Evolutionary conservation across 2,888 invertebrate genomes (phyloP), one percentile per base, ranked within the genome.

Genomic region (Phorcus lineatus): DNA sequence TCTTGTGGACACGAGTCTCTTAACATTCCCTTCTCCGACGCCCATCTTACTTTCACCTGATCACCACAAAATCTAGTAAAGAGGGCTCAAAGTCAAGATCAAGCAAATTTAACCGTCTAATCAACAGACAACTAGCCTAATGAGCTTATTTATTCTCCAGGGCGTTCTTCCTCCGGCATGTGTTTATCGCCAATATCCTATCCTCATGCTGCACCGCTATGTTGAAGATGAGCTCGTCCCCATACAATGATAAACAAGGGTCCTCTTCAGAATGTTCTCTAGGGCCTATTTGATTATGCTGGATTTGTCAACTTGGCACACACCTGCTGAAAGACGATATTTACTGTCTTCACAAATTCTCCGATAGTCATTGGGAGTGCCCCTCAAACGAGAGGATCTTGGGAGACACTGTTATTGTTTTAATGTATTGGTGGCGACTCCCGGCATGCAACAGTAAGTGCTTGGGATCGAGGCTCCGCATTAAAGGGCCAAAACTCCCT

Each of bases 151-250:
- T 47, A 74, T 54, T 53, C 24, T 53, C 19, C 47, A 52, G 47
- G 52, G 28, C 66, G 53, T 67, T 31, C 24, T 57, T 53, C 47
- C 66, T 53, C 67, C 47, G 22, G 6, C 16, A 4, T 70, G 11
- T 36, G 70, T 70, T 70, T 22, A 70, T 70, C 70, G 70, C 70
- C 70, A 70, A 70, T 70, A 70, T 70, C 70, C 70, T 70, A 70
- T 70, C 36, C 36, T 70, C 36, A 70, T 70, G 70, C 70, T 17
- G 40, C 31, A 40, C 17, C 24, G 19, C 70, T 31, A 40, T 70
- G 70, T 70, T 70, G 70, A 70, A 24, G 31, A 40, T 17, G 31
- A 36, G 70, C 28, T 70, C 36, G 17, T 70, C 70, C 36, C n/a
- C 70, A 36, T 70, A 70, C 70, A 70, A 16, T 24, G 28, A 3